Evolutionary conservation across 2,888 invertebrate species (phyloP).

Genomic region (Dilophus febrilis): DNA sequence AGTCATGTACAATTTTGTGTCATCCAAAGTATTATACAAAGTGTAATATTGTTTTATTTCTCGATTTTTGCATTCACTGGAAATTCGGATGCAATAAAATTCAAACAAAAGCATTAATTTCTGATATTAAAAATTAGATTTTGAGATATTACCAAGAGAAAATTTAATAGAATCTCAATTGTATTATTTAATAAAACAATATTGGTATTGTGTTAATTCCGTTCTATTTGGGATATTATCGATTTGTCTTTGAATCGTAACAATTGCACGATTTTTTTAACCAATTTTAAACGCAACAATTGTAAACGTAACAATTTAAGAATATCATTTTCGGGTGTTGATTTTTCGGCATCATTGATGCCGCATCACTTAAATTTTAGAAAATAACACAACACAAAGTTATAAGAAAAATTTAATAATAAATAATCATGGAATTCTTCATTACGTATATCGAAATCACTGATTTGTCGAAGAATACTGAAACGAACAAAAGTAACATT

Average conservation of each 20-base stretch:
- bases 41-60: constrained; percentile 97
- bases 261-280: constrained; percentile 61
- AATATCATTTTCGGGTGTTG: constrained; percentile 28
- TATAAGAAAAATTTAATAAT: too few species aligned
- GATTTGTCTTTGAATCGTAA: constrained; percentile 64
- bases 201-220: constrained; percentile 88
- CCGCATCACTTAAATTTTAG: too few species aligned
- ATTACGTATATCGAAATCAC: constrained; percentile 45
- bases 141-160: too few species aligned
- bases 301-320: constrained; percentile 43
- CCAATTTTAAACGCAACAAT: constrained; percentile 48
- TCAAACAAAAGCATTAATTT: too few species aligned
- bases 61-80: constrained; percentile 82
- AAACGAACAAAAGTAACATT: too few species aligned
- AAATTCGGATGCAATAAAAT: too few species aligned
- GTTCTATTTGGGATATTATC: constrained; percentile 88
- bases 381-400: too few species aligned
- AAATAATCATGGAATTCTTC: too few species aligned
- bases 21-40: constrained; percentile 85
- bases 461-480: constrained; percentile 33
- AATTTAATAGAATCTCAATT: too few species aligned
- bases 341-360: constrained; percentile 30
- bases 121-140: too few species aligned
- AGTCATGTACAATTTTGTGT: constrained; percentile 80
- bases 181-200: constrained; percentile 88